Conservation (phyloP, 2,113 vertebrate species). For the Oreochromis tanganicae region DNA sequence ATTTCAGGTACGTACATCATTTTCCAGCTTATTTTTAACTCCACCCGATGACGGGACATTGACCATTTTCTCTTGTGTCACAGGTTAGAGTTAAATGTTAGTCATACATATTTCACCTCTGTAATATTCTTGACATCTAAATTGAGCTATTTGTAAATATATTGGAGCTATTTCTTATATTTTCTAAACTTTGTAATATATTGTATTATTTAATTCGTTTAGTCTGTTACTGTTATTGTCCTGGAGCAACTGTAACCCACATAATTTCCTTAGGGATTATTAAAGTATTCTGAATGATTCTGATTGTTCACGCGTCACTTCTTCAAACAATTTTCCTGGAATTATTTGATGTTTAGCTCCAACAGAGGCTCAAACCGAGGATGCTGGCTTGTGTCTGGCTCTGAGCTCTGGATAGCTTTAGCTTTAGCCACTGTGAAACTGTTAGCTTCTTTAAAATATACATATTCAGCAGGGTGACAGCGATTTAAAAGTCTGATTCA, state of each 20-base stretch:
- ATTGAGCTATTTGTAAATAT: neutral
- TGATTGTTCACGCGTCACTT: neutral
- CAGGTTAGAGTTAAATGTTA: neutral
- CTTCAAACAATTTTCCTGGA: neutral
- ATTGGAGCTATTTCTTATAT: neutral
- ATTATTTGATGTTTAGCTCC: neutral
- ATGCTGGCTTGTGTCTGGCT: neutral
- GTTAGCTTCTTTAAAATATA: neutral
- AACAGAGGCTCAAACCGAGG: neutral
- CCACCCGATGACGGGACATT: neutral
- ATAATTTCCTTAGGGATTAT: neutral
- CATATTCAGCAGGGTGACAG: neutral
- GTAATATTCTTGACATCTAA: neutral
- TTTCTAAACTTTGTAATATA: neutral
- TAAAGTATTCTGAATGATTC: neutral
- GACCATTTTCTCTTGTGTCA: rapidly evolving
- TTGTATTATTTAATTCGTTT: neutral
- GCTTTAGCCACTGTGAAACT: neutral
- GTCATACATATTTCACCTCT: neutral
- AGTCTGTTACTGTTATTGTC: neutral
- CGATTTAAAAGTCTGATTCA: neutral
- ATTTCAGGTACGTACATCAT: neutral
- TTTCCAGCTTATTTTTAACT: neutral
- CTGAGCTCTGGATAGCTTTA: neutral
- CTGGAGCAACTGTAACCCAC: neutral